Base-by-base conservation (phyloP, 2,888 invertebrate species). In the Mechanitis messenoides region DNA sequence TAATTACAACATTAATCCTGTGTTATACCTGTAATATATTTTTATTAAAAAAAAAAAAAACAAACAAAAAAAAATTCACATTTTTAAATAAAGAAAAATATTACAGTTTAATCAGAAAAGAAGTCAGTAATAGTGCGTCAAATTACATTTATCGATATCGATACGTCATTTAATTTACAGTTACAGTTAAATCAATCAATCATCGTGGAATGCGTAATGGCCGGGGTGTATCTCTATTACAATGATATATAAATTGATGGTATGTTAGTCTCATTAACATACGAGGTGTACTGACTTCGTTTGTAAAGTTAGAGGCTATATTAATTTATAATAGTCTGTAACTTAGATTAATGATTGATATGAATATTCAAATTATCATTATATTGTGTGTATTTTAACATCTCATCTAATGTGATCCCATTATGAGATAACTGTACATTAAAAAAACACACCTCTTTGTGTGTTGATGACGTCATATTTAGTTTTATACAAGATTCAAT, bases 201-300 rank as follows among this genome's bases (percentile, higher is more conserved):
- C 83, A 83, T 85, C 85, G 62, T 63, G 78, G 81, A 80, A 83
- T 83, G 78, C 70, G 74, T 79, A 78, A 79, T 77, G 75, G 68
- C 71, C 67, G 63, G 6, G 35, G 35, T 35, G 35, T 74, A 78
- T 78, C 79, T 79, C 73, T 80, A 80, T 82, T 77, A 76, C 74
- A 80, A 79, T 78, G 73, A 75, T 70, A 73, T 79, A 77, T 71
- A 74, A 73, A 74, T 76, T 72, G 74, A 74, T 73, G 73, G 71
- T 74, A 79, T 77, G 72, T 74, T 68, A 72, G 79, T 77, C 81
- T 84, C 81, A 84, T 86, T 86, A 83, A 76, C 81, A 83, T 81
- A 75, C 72, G 73, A 73, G 73, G 77, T 70, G 62, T 66, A 65
- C 67, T 64, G 59, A 63, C 66, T 70, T 68, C 71, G 69, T 70